A percentile compares a stretch with the other conserved stretches of the same genome.
These are phyloP conservation scores for Dolichoris vasculosae DNA, from an alignment of 1,140 invertebrate species.

Conservation along the genomic window DNA sequence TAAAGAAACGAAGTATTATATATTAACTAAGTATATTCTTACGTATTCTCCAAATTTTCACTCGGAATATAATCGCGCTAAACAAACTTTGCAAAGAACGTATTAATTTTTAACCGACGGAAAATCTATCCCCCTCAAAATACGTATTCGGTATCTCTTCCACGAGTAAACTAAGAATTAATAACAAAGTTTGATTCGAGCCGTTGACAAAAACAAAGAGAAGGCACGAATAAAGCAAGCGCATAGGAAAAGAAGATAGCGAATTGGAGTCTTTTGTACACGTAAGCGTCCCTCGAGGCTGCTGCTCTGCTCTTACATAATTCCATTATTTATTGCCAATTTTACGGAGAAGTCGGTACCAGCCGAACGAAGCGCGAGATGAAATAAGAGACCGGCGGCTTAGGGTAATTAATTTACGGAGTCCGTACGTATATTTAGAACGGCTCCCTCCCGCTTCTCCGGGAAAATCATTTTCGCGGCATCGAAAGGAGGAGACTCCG, in stretches of 20 bases:
- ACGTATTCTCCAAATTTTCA: neutral
- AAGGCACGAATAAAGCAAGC: neutral
- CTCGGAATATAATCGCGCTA: neutral
- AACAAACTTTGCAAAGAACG: neutral
- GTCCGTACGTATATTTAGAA: constrained; percentile 44
- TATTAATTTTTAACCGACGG: constrained; percentile 7
- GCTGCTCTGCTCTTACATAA: constrained; percentile 55
- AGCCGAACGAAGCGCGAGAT: constrained; percentile 16
- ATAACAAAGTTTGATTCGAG: constrained; percentile 13
- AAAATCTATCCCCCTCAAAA: constrained; percentile 11
- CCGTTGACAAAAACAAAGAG: constrained; percentile 37
- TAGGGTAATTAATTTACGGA: constrained; percentile 64
- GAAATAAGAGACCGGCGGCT: constrained; percentile 54
- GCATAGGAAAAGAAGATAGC: neutral
- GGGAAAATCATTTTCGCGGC: constrained; percentile 42
- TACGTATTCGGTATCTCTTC: neutral
- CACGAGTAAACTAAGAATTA: constrained; percentile 14
- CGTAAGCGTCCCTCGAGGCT: neutral
- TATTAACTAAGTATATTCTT: neutral
- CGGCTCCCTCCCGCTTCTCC: neutral
- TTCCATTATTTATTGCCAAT: constrained; percentile 67
- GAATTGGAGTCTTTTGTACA: neutral
- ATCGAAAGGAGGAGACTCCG: neutral
- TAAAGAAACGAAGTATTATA: neutral
- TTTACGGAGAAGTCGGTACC: constrained; percentile 41